Conservation (phyloP, 2,888 invertebrate species). For the Agonopterix arenella region DNA sequence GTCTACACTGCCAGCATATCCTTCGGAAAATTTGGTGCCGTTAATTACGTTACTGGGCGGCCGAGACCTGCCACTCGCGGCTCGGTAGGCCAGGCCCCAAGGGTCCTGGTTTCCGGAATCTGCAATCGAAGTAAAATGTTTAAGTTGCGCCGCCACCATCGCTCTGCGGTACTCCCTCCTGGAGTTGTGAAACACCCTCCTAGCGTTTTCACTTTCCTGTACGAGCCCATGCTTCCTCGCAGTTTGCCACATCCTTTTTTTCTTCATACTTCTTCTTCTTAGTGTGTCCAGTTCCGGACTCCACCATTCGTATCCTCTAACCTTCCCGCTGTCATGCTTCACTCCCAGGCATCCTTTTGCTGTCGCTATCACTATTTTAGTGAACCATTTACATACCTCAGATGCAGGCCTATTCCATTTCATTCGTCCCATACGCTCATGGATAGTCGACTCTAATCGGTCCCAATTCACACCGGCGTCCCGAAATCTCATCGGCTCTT, state of each 20-base stretch:
- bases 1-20: background rate
- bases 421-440: background rate
- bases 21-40: background rate
- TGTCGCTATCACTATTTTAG: background rate
- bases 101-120: constrained; percentile 13
- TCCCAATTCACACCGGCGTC: background rate
- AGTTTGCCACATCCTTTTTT: background rate
- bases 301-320: background rate
- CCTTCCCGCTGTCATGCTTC: background rate
- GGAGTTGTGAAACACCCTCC: background rate
- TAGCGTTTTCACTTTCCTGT: too few species aligned
- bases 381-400: background rate
- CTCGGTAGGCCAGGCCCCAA: constrained; percentile 12
- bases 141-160: constrained; percentile 8
- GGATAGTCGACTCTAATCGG: background rate
- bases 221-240: too few species aligned
- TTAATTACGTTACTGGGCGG: constrained; percentile 3
- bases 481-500: background rate
- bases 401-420: background rate
- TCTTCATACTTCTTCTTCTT: background rate
- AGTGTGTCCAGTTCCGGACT: background rate
- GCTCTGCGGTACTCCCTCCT: constrained; percentile 4
- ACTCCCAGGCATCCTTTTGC: background rate
- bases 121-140: constrained; percentile 3
- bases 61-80: constrained; percentile 5